These are phyloP conservation scores for Acanthosepion lycidas DNA, from an alignment of 2,888 invertebrate species.

Conservation along the genomic window DNA sequence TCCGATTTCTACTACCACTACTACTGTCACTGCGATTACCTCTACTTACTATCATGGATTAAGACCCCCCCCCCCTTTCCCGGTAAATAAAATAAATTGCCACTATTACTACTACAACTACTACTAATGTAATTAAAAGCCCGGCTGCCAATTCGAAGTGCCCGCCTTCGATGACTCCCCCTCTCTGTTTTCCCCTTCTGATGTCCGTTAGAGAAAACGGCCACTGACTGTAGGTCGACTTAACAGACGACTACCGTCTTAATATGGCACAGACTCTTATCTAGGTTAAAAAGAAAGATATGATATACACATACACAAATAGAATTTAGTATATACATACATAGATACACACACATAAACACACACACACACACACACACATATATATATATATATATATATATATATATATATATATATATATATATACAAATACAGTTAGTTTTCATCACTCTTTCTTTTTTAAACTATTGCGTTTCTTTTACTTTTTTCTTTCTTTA, in stretches of 20 bases:
- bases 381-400: neutral
- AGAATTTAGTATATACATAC: neutral
- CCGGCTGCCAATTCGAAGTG: neutral
- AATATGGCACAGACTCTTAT: neutral
- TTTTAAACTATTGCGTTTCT: too few relatives aligned
- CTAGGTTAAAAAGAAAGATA: neutral
- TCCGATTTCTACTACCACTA: neutral
- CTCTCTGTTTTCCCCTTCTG: neutral
- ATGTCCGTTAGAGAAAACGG: neutral
- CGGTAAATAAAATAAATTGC: neutral
- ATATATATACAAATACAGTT: neutral
- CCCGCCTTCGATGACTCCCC: neutral
- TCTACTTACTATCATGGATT: neutral
- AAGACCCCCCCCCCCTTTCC: too few relatives aligned
- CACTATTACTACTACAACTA: neutral
- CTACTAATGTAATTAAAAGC: neutral
- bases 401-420: too few relatives aligned
- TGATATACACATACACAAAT: neutral
- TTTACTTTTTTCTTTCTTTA: neutral
- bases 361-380: neutral
- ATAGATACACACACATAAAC: neutral
- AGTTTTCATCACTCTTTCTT: too few relatives aligned
- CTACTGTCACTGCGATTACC: neutral
- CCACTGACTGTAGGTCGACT: neutral
- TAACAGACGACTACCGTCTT: slow-evolving; percentile 33